Percentiles rank a stretch among this genome's conserved stretches.
Evolutionary conservation across 1,140 invertebrate genomes (phyloP).

Genomic region (Drosophila equinoxialis): DNA sequence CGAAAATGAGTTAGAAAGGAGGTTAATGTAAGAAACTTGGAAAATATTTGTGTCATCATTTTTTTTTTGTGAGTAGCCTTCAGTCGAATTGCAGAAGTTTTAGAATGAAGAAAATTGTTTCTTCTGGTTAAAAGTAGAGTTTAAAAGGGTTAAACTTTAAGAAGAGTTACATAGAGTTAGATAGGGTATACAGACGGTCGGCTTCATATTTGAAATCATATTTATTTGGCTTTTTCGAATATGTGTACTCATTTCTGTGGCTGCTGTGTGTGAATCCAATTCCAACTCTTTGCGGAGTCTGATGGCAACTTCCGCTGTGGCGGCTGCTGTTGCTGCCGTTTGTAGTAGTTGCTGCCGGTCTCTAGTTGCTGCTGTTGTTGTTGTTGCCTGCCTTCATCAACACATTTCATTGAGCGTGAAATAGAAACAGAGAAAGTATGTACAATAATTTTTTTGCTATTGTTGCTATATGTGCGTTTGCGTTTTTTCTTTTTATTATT

Average conservation of each 20-base stretch:
- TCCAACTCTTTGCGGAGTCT: slow-evolving; percentile 31
- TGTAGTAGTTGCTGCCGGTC: slow-evolving; percentile 15
- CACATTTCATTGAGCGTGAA: slow-evolving; percentile 82
- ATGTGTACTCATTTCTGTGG: slow-evolving; percentile 56
- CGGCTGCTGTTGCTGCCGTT: slow-evolving; percentile 42
- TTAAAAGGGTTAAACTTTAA: too few species aligned
- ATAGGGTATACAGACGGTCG: slow-evolving; percentile 29
- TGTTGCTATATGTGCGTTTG: slow-evolving; percentile 46
- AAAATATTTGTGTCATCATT: too few species aligned
- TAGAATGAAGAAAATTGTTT: too few species aligned
- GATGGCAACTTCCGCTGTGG: slow-evolving; percentile 70
- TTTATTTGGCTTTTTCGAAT: slow-evolving; percentile 47
- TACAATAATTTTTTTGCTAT: slow-evolving; percentile 70
- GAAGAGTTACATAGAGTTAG: too few species aligned
- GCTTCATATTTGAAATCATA: slow-evolving; percentile 47
- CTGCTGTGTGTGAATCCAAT: slow-evolving; percentile 43
- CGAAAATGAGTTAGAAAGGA: too few species aligned
- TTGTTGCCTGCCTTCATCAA: slow-evolving; percentile 69
- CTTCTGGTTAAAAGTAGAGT: too few species aligned
- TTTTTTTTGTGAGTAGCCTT: too few species aligned
- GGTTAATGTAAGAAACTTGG: too few species aligned
- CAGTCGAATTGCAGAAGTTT: too few species aligned
- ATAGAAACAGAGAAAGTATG: slow-evolving; percentile 82
- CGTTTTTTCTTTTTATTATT: slow-evolving; percentile 42
- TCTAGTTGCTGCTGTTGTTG: slow-evolving; percentile 15